Conservation (phyloP, 2,888 invertebrate species). For the Neocrepidodera transversa region DNA sequence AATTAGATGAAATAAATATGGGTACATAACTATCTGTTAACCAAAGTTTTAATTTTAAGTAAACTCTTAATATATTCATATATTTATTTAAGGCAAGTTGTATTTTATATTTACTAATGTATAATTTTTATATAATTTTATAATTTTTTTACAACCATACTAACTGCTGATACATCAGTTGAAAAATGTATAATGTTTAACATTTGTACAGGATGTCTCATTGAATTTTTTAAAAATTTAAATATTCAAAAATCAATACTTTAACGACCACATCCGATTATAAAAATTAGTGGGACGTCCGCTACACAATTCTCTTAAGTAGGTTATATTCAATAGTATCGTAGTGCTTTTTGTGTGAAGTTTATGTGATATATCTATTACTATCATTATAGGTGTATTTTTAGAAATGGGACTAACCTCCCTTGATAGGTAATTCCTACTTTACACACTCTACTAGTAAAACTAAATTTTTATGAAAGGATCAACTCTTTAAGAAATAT, state of each 20-base stretch:
- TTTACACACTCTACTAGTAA: conserved; percentile 33
- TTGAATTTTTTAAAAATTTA: neutral
- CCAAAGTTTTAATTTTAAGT: conserved; percentile 56
- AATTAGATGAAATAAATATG: no score
- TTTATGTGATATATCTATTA: conserved; percentile 62
- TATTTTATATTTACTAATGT: conserved; percentile 50
- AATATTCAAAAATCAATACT: neutral
- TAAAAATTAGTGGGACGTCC: conserved; percentile 1
- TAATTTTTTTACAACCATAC: conserved; percentile 54
- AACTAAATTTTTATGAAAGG: neutral
- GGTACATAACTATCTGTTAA: conserved; percentile 55
- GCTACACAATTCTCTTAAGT: conserved; percentile 52
- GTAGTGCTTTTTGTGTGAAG: conserved; percentile 64
- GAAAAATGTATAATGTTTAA: conserved; percentile 51
- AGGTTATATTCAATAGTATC: conserved; percentile 58
- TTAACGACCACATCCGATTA: no score
- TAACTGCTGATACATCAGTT: conserved; percentile 50
- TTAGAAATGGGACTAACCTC: conserved; percentile 36
- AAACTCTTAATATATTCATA: conserved; percentile 51
- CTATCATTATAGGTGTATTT: conserved; percentile 50
- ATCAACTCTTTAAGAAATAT: neutral
- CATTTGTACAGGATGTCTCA: conserved; percentile 35
- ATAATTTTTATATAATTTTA: conserved; percentile 58
- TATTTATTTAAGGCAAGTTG: conserved; percentile 54
- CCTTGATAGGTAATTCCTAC: conserved; percentile 38